Evolutionary conservation across 2,888 invertebrate species (phyloP).

Genomic region (Malacosoma neustria): DNA sequence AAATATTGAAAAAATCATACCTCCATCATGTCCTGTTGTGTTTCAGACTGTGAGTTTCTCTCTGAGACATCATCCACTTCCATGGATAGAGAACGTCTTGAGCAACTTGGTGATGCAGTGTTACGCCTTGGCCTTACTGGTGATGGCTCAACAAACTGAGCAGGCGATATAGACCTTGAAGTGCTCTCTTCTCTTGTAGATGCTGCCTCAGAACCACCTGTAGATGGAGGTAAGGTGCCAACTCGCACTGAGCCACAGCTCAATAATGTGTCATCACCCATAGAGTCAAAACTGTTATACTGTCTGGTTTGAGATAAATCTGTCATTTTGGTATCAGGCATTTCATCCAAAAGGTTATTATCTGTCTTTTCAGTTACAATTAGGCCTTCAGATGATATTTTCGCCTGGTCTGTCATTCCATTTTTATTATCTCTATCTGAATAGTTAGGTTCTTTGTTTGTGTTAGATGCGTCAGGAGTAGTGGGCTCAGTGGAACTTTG

Average conservation of each 20-base stretch:
- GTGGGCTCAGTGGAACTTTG: conserved; percentile 42
- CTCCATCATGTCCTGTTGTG: conserved; percentile 62
- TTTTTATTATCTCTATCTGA: conserved; percentile 48
- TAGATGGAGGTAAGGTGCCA: conserved; percentile 48
- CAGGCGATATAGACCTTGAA: conserved; percentile 59
- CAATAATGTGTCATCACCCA: conserved; percentile 60
- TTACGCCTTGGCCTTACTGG: conserved; percentile 48
- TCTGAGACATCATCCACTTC: conserved; percentile 67
- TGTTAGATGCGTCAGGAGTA: conserved; percentile 40
- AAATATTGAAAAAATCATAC: conserved; percentile 22
- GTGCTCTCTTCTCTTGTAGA: conserved; percentile 57
- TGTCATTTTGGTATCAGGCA: conserved; percentile 70
- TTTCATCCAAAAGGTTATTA: conserved; percentile 63
- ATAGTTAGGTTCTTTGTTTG: conserved; percentile 54
- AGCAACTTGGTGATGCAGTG: conserved; percentile 63
- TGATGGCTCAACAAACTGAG: conserved; percentile 64
- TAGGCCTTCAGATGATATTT: conserved; percentile 58
- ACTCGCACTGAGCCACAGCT: conserved; percentile 64
- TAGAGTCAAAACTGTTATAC: conserved; percentile 66
- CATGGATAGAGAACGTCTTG: conserved; percentile 62
- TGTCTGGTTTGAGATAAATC: conserved; percentile 65
- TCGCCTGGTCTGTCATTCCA: conserved; percentile 45
- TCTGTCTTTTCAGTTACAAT: conserved; percentile 68
- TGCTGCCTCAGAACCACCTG: conserved; percentile 46
- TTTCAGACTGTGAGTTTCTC: conserved; percentile 57